Percentiles rank a stretch among this genome's conserved stretches.
Evolutionary conservation across 2,113 vertebrate genomes (phyloP).

Genomic region (Mustela lutreola): DNA sequence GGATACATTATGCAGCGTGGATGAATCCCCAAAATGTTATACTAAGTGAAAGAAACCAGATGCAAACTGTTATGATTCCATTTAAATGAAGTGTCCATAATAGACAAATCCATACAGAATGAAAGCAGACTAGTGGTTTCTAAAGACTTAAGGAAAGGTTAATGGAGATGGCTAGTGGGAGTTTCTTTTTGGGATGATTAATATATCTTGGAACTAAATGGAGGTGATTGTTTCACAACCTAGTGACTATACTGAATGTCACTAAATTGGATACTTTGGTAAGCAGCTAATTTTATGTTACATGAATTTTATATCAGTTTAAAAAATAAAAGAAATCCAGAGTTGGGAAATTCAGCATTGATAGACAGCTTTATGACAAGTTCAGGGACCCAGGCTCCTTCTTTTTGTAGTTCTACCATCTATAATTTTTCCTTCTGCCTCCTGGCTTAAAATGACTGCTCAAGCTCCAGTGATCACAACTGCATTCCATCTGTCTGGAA

Average conservation of each 20-base stretch:
- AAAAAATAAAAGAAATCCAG: neutral
- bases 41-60: conserved; percentile 35
- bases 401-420: neutral
- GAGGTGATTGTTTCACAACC: neutral
- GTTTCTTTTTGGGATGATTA: neutral
- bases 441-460: neutral
- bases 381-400: neutral
- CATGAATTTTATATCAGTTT: neutral
- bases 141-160: neutral
- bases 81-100: neutral
- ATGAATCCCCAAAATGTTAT: neutral
- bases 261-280: neutral
- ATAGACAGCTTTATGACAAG: neutral
- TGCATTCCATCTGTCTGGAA: neutral
- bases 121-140: neutral
- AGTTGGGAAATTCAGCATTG: neutral
- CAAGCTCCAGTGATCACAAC: neutral
- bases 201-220: neutral
- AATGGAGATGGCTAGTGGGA: neutral
- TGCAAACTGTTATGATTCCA: neutral
- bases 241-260: neutral
- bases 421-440: neutral
- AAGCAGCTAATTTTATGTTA: neutral
- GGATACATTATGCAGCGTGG: neutral
- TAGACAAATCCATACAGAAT: neutral